A percentile compares a stretch with the other conserved stretches of the same genome.
Evolutionary conservation across 2,113 vertebrate species (phyloP).

Genomic region (Caranx ignobilis): DNA sequence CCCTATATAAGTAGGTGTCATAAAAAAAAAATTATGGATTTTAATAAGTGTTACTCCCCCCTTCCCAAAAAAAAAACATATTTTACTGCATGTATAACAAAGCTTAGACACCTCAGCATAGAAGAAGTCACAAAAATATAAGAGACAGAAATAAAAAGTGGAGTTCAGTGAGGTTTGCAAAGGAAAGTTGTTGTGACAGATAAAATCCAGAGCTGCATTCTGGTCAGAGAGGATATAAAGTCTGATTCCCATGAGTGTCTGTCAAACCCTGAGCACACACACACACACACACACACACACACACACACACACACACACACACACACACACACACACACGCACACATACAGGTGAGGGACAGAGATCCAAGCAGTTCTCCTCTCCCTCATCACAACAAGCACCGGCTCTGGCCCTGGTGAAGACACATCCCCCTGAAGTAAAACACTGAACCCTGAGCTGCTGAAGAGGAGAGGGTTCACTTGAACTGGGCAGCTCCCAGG

Average conservation of each 20-base stretch:
- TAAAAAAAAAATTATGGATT: no score
- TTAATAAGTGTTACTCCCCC: no score
- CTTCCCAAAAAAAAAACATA: no score
- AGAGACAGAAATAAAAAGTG: not conserved
- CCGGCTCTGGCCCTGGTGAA: slow-evolving; percentile 8
- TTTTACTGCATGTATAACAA: not conserved
- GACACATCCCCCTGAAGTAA: slow-evolving; percentile 30
- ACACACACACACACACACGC: no score
- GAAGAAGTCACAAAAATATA: not conserved
- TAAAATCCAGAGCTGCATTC: not conserved
- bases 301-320: no score
- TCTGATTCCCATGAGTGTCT: not conserved
- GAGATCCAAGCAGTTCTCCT: not conserved
- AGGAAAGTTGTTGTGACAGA: not conserved
- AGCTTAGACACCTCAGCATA: not conserved
- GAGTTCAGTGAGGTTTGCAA: not conserved
- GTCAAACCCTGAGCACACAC: slow-evolving; percentile 3
- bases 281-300: not conserved
- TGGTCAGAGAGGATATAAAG: not conserved
- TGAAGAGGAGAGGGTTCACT: slow-evolving; percentile 53
- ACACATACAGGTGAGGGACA: slow-evolving; percentile 19
- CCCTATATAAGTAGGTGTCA: no score
- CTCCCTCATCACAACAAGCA: not conserved
- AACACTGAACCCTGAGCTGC: slow-evolving; percentile 14
- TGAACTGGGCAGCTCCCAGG: slow-evolving; percentile 57